A percentile compares a stretch with the other conserved stretches of the same genome.
Conservation (phyloP, 2,797 vertebrate genomes). For the Hippopotamyrus pictus region DNA sequence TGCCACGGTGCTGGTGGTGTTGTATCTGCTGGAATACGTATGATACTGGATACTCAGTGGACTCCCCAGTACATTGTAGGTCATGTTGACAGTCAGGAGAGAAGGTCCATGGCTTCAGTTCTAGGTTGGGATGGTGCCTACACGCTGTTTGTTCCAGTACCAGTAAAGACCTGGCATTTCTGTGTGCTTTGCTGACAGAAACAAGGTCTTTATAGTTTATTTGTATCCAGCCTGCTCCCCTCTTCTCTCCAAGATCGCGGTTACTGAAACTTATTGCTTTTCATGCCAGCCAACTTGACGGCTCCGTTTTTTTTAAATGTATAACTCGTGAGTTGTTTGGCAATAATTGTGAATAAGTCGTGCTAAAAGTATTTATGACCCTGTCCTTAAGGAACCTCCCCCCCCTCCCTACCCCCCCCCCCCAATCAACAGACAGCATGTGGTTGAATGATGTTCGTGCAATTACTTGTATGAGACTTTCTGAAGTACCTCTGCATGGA, state of each 20-base stretch:
- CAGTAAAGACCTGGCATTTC: neutral
- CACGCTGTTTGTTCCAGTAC: neutral
- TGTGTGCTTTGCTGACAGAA: conserved; percentile 26
- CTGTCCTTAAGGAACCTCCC: conserved; percentile 61
- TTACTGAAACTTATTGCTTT: conserved; percentile 55
- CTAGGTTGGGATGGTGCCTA: neutral
- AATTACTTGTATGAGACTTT: neutral
- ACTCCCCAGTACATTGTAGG: neutral
- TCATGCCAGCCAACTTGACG: conserved; percentile 57
- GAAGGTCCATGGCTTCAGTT: neutral
- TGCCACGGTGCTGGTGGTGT: neutral
- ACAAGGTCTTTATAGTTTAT: conserved; percentile 37
- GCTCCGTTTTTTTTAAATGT: conserved; percentile 44
- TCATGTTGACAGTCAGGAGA: neutral
- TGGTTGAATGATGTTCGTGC: conserved; percentile 33
- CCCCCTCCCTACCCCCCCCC: conserved; percentile 47
- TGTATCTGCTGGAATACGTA: neutral
- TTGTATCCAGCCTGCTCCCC: conserved; percentile 27
- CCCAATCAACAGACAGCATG: conserved; percentile 47
- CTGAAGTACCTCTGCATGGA: neutral
- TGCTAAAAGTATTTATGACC: conserved; percentile 60
- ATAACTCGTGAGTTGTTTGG: conserved; percentile 30
- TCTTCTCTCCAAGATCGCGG: conserved; percentile 41
- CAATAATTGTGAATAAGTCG: conserved; percentile 41
- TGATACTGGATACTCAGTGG: neutral